Evolutionary conservation across 2,797 vertebrate genomes (phyloP).

Genomic region (Rhinogobio ventralis): DNA sequence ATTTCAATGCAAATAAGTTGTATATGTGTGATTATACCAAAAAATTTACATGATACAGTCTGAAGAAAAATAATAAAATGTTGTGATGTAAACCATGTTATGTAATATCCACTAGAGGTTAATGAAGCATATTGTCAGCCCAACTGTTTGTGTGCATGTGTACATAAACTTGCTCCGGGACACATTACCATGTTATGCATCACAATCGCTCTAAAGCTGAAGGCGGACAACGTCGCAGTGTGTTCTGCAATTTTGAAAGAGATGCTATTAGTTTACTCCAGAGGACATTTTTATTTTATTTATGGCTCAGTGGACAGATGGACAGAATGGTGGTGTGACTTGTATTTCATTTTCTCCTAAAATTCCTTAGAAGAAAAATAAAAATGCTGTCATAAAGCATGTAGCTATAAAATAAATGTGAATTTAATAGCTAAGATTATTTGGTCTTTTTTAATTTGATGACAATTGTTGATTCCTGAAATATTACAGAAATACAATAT

Average conservation of each 20-base stretch:
- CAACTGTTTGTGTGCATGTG: slow-evolving; percentile 15
- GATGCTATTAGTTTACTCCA: not conserved
- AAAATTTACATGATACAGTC: not conserved
- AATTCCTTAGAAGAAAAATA: not conserved
- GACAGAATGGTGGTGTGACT: not conserved
- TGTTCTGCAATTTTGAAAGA: not conserved
- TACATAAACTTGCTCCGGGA: slow-evolving; percentile 10
- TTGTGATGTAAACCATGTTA: not conserved
- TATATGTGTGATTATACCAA: not conserved
- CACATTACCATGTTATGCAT: not conserved
- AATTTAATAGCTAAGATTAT: not conserved
- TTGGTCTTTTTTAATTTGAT: not conserved
- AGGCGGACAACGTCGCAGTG: not conserved
- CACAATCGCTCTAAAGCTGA: not conserved
- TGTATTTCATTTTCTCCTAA: not conserved
- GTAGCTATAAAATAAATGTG: not conserved
- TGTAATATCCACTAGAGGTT: not conserved
- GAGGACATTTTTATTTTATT: not conserved
- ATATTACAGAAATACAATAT: not conserved
- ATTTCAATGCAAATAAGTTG: not conserved
- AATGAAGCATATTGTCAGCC: not conserved
- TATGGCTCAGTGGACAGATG: not conserved
- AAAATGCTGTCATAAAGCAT: not conserved
- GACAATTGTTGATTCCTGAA: not conserved
- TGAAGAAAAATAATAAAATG: not conserved